These are phyloP conservation scores for Meta bourneti DNA, from an alignment of 2,888 invertebrate species.

Conservation along the genomic window DNA sequence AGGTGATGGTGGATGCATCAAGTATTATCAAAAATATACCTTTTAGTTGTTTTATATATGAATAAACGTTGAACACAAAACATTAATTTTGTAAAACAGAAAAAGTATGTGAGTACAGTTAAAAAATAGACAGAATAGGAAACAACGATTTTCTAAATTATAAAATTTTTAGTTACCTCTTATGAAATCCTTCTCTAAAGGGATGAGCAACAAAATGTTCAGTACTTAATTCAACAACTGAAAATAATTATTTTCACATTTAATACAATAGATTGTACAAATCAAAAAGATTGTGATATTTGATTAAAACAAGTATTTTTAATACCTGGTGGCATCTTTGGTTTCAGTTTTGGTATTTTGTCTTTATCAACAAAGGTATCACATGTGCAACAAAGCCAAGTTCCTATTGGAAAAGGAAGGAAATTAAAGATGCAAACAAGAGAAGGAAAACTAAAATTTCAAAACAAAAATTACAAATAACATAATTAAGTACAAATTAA, in stretches of 20 bases:
- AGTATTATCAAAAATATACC: too few species aligned
- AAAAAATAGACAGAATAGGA: background rate
- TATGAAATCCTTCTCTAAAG: conserved; percentile 48
- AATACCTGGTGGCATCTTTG: conserved; percentile 2
- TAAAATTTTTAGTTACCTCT: conserved; percentile 16
- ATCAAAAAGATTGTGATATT: background rate
- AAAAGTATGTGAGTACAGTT: background rate
- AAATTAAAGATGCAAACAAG: too few species aligned
- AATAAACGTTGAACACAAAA: too few species aligned
- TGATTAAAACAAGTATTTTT: background rate
- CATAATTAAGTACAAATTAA: too few species aligned
- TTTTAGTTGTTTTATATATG: too few species aligned
- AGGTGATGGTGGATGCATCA: too few species aligned
- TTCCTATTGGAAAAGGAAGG: background rate
- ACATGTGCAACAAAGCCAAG: conserved; percentile 60
- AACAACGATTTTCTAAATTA: background rate
- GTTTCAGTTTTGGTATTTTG: conserved; percentile 25
- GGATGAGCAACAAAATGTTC: background rate
- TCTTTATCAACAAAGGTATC: conserved; percentile 51
- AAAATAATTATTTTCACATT: background rate
- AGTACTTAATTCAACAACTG: conserved; percentile 17
- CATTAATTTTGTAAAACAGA: background rate
- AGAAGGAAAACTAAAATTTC: too few species aligned
- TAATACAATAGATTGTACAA: background rate
- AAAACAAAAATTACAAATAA: too few species aligned